Conservation (phyloP, 2,797 vertebrate genomes). For the Alexandromys oeconomus region DNA sequence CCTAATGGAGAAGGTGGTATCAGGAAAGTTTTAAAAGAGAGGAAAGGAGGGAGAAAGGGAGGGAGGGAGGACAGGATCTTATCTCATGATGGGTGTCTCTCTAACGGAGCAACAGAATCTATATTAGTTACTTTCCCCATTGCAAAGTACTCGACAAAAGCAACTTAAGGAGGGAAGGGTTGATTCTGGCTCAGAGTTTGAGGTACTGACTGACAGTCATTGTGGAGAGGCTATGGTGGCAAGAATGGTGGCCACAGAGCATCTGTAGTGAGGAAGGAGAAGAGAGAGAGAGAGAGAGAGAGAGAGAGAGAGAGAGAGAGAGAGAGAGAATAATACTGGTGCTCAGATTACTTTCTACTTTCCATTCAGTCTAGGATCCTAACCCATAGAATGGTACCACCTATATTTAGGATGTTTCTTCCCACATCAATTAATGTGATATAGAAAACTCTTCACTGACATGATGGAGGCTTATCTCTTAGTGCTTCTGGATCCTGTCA, state of each 20-base stretch:
- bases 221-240: too few relatives aligned
- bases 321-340: neutral
- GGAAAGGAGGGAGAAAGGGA: too few relatives aligned
- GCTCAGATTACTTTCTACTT: neutral
- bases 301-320: neutral
- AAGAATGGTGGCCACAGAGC: neutral
- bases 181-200: neutral
- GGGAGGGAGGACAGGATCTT: too few relatives aligned
- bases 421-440: neutral
- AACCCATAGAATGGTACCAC: neutral
- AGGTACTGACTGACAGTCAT: neutral
- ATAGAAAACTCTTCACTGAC: neutral
- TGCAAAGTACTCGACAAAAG: neutral
- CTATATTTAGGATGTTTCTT: neutral
- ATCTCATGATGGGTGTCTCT: neutral
- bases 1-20: neutral
- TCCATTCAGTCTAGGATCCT: neutral
- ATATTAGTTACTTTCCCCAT: neutral
- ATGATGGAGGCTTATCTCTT: neutral
- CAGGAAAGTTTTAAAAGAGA: constrained; percentile 15
- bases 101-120: neutral
- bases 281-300: neutral
- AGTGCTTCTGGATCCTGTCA: neutral
- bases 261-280: neutral
- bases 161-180: neutral